Conservation (phyloP, 1,140 invertebrate species). For the Carposina sasakii region DNA sequence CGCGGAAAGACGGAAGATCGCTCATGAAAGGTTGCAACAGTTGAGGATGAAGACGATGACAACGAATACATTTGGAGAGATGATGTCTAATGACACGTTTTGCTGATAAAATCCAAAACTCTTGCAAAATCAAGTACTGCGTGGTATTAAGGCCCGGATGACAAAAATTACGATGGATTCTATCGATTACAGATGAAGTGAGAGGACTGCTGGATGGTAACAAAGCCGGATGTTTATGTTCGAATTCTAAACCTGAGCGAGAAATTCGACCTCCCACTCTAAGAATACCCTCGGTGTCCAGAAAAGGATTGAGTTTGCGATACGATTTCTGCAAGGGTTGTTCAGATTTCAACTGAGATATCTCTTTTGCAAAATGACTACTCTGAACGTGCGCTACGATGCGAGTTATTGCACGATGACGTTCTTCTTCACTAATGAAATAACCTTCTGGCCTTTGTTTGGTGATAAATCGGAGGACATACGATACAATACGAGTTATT, state of each 20-base stretch:
- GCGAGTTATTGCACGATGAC: no score
- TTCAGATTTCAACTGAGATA: neutral
- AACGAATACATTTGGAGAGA: constrained; percentile 18
- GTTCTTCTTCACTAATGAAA: constrained; percentile 4
- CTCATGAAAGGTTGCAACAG: constrained; percentile 15
- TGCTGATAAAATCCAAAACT: constrained; percentile 20
- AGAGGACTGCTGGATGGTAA: no score
- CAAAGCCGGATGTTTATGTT: no score
- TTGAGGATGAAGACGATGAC: constrained; percentile 10
- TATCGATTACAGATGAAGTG: constrained; percentile 15
- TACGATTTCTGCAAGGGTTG: constrained; percentile 14
- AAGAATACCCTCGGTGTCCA: constrained; percentile 25
- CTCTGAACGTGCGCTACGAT: constrained; percentile 10
- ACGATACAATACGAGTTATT: no score
- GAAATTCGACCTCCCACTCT: constrained; percentile 37
- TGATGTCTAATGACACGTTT: constrained; percentile 8
- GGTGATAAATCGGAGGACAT: no score
- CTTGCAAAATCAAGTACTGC: constrained; percentile 8
- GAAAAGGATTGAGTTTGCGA: constrained; percentile 26
- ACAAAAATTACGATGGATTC: no score
- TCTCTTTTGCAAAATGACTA: neutral
- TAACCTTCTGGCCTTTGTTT: no score
- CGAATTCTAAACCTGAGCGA: no score
- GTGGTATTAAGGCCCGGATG: constrained; percentile 11
- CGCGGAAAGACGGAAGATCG: constrained; percentile 13